Evolutionary conservation across 2,888 invertebrate genomes (phyloP).

Genomic region (Athalia circularis): DNA sequence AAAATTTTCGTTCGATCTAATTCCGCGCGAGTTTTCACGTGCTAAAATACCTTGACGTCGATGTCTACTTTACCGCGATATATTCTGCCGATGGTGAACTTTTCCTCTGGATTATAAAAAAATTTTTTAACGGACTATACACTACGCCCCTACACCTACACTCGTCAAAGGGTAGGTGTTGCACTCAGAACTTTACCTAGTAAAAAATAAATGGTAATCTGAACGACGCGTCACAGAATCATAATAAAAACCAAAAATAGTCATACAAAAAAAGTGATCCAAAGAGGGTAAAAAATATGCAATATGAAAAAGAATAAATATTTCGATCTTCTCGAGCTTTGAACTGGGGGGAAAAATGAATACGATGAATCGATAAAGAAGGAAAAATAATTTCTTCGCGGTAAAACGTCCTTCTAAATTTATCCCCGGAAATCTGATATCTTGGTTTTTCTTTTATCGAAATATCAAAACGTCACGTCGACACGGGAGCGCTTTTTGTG

Average conservation of each 20-base stretch:
- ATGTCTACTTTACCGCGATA: too few relatives aligned
- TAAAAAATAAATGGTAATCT: neutral
- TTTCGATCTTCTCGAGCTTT: neutral
- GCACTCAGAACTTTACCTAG: slow-evolving; percentile 23
- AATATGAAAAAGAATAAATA: too few relatives aligned
- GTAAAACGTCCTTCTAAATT: neutral
- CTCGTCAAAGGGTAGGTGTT: slow-evolving; percentile 10
- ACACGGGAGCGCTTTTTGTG: neutral
- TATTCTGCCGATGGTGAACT: too few relatives aligned
- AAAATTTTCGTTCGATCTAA: neutral
- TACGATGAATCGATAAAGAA: neutral
- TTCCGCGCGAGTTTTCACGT: neutral
- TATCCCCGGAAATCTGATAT: slow-evolving; percentile 12
- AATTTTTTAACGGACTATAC: slow-evolving; percentile 13
- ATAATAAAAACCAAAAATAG: slow-evolving; percentile 4
- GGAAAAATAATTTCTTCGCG: neutral
- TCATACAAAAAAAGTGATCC: neutral
- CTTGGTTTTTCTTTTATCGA: neutral
- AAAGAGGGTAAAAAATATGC: neutral
- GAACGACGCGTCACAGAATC: neutral
- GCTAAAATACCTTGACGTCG: too few relatives aligned
- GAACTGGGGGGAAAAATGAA: neutral
- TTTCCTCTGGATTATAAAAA: too few relatives aligned
- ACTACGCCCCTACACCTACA: neutral
- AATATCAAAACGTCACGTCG: slow-evolving; percentile 19